These are phyloP conservation scores for Myopa testacea DNA, from an alignment of 2,888 invertebrate genomes.

Conservation along the genomic window DNA sequence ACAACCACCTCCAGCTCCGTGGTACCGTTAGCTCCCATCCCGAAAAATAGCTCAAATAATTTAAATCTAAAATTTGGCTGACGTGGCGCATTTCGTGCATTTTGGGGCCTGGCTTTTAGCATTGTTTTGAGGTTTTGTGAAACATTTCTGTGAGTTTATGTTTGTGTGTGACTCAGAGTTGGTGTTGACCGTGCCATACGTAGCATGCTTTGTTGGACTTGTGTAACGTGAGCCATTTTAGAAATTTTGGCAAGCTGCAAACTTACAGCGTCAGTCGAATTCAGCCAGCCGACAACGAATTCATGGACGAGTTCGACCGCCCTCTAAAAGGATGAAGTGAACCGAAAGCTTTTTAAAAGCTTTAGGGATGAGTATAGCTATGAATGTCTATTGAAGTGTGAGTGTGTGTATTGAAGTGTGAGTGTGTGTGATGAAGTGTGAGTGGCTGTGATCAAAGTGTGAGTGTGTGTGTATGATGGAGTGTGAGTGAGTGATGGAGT, in stretches of 20 bases:
- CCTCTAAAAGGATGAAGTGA: conserved; percentile 9
- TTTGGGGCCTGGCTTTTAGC: conserved; percentile 29
- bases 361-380: neutral
- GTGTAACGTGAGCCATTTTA: conserved; percentile 31
- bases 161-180: conserved; percentile 31
- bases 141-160: conserved; percentile 18
- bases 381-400: neutral
- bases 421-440: neutral
- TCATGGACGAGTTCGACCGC: neutral
- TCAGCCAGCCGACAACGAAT: neutral
- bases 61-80: conserved; percentile 34
- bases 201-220: conserved; percentile 11
- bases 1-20: neutral
- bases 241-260: conserved; percentile 13
- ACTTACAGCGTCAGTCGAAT: neutral
- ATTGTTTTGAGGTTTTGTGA: conserved; percentile 32
- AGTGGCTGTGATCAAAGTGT: no score
- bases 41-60: conserved; percentile 34
- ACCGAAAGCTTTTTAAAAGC: conserved; percentile 19
- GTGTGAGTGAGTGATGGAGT: neutral
- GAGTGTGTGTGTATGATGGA: neutral
- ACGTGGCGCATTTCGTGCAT: conserved; percentile 31
- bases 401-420: no score
- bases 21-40: neutral
- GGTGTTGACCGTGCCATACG: conserved; percentile 20